These are phyloP conservation scores for Temnothorax ravouxi DNA, from an alignment of 2,888 invertebrate genomes.

Conservation along the genomic window DNA sequence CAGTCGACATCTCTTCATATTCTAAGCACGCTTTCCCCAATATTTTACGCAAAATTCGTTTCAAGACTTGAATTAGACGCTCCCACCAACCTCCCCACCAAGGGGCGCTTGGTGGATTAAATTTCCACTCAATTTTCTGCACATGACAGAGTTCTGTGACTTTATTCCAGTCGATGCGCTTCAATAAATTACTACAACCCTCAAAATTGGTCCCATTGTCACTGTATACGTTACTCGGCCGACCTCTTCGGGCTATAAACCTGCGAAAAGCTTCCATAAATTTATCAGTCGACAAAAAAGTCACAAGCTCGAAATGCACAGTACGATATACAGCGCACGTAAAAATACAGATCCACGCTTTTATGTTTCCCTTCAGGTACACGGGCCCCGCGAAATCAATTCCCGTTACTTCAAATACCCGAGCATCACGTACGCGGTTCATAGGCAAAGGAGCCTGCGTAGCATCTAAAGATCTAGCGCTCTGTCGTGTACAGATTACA, in stretches of 20 bases:
- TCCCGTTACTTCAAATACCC: neutral
- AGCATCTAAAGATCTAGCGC: neutral
- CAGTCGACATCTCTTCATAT: neutral
- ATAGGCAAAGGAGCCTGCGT: neutral
- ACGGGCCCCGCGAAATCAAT: neutral
- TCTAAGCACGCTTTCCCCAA: neutral
- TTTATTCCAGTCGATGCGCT: neutral
- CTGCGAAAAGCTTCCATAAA: neutral
- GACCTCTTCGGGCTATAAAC: neutral
- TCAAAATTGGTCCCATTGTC: neutral
- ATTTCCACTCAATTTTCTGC: neutral
- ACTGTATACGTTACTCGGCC: neutral
- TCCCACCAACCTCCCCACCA: constrained; percentile 4
- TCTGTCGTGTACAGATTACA: neutral
- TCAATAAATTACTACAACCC: neutral
- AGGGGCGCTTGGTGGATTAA: neutral
- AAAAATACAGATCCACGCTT: neutral
- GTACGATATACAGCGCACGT: neutral
- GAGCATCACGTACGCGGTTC: neutral
- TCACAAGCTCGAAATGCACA: neutral
- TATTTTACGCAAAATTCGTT: neutral
- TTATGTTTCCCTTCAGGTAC: neutral
- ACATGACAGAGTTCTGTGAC: neutral
- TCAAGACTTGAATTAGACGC: neutral
- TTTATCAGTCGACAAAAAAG: neutral